Conservation (phyloP, 1,140 invertebrate genomes). For the Papilio dardanus region DNA sequence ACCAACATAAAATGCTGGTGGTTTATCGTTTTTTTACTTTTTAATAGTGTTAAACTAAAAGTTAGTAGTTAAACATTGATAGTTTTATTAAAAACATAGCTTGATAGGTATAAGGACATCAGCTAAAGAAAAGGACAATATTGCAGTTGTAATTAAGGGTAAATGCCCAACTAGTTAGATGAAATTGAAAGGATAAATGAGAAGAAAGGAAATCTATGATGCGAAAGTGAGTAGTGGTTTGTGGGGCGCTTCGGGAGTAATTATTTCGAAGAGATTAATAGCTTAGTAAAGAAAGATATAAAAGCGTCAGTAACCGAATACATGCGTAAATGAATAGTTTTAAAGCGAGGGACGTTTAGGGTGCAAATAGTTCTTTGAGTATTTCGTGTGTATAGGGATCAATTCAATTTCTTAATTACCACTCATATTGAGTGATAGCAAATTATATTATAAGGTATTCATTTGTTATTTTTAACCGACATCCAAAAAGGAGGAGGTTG, state of each 20-base stretch:
- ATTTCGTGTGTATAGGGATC: not conserved
- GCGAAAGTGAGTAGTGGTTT: conserved; percentile 11
- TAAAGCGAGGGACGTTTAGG: not conserved
- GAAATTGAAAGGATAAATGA: conserved; percentile 5
- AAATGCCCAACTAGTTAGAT: not conserved
- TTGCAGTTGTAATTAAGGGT: not conserved
- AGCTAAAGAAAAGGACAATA: not conserved
- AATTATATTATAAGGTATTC: no score
- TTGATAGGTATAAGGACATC: no score
- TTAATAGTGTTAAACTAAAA: no score
- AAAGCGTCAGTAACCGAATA: not conserved
- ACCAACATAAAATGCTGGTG: no score
- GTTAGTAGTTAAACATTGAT: no score
- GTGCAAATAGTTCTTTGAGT: not conserved
- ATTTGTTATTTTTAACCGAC: no score
- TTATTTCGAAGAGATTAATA: conserved; percentile 14
- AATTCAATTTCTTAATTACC: no score
- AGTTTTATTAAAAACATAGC: no score
- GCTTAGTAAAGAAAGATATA: not conserved
- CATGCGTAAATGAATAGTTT: not conserved
- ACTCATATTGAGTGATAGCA: no score
- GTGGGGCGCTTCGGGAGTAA: conserved; percentile 3
- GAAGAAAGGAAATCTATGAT: conserved; percentile 6
- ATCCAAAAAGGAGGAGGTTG: no score
- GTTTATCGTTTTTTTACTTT: no score